Evolutionary conservation across 1,140 invertebrate species (phyloP).

Genomic region (Anastatus disparis): DNA sequence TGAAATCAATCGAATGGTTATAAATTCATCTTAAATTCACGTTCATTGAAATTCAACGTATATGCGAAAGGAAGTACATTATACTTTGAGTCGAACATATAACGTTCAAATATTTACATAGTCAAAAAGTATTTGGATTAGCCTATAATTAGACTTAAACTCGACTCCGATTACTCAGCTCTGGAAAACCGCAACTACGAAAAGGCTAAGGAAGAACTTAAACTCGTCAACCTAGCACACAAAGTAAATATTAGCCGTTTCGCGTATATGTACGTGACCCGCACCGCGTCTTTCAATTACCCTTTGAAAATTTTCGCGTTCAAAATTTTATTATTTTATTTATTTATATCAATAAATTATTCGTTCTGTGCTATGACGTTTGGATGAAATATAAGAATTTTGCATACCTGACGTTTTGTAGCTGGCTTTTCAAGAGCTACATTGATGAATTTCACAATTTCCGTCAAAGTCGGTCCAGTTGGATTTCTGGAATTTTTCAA

Average conservation of each 20-base stretch:
- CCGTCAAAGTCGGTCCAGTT: constrained; percentile 43
- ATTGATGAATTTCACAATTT: constrained; percentile 47
- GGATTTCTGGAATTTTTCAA: constrained; percentile 43
- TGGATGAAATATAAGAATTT: not conserved
- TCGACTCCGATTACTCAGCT: constrained; percentile 3
- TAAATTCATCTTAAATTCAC: too few relatives aligned
- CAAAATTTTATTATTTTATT: too few relatives aligned
- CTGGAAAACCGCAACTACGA: not conserved
- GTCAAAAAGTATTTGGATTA: not conserved
- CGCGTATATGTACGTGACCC: too few relatives aligned
- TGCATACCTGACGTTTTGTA: constrained; percentile 30
- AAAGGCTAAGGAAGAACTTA: not conserved
- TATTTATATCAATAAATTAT: too few relatives aligned
- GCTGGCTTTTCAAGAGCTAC: not conserved
- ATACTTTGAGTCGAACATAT: not conserved
- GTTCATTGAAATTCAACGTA: too few relatives aligned
- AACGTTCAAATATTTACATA: not conserved
- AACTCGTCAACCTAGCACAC: not conserved
- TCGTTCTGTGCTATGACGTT: too few relatives aligned
- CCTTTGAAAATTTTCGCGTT: too few relatives aligned
- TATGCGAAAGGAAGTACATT: too few relatives aligned
- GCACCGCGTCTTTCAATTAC: too few relatives aligned
- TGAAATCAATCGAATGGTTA: too few relatives aligned
- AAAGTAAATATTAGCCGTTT: not conserved
- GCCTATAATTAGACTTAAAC: constrained; percentile 14